Evolutionary conservation across 1,140 invertebrate species (phyloP), one percentile per base, ranked within the genome.

Genomic region (Anastrepha ludens): DNA sequence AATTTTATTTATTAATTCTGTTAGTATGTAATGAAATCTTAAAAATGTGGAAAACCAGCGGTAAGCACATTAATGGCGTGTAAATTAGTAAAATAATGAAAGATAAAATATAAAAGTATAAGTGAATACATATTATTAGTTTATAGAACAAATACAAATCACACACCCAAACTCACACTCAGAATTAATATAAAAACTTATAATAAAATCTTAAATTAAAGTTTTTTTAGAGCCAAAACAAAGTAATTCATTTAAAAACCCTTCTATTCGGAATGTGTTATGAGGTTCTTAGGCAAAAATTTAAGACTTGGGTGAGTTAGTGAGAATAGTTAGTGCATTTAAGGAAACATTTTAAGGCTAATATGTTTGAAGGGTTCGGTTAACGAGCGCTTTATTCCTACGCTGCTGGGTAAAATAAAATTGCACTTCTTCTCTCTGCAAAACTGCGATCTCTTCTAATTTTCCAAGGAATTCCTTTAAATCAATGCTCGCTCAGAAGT

Each of bases 51-150:
- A 81, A 81, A 81, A 55, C 47, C 44, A 81, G 47, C 8, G 44
- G 74, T 81, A 81, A 81, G 74, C 74, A 81, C 47, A 81, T 86
- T 86, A 62, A 86, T 65, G 85, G 85, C 85, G 85, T 86, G 85
- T 86, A 86, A 86, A 86, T 60, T 86, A 86, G 85, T 86, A 62
- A 65, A 86, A 86, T 55, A 81, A 81, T 55, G 20, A 81, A 81
- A 9, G n/a, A 81, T 47, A 81, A 81, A 81, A 55, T 20, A 55
- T 41, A 81, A 55, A 81, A 81, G 44, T 81, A 81, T 55, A 81
- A 81, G 74, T 81, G 74, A 55, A 81, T 58, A 81, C 47, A 81
- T 55, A 55, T 74, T 47, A 74, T 81, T 55, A 81, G 74, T 81
- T 55, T 55, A 81, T 81, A 81, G 74, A 81, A 41, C 29, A 74